phyloP scores from a whole-genome alignment of 2,797 vertebrate species.

The Ptychobarbus kaznakovi region DNA sequence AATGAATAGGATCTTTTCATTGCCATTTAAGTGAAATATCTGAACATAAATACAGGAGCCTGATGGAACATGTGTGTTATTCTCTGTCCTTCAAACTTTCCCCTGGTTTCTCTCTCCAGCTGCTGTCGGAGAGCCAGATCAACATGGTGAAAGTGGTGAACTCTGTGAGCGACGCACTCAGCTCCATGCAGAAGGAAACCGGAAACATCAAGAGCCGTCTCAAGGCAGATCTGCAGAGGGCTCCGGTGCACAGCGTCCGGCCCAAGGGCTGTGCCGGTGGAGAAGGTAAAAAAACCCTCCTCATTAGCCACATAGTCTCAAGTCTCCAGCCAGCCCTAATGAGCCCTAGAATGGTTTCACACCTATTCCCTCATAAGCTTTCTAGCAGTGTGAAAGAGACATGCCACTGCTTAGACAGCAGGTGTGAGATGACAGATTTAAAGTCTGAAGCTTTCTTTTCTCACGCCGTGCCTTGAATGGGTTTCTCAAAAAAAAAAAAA shows the following conservation, averaged over 20 bases:
- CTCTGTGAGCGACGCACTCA: slow-evolving; percentile 81
- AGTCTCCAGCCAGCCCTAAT: slow-evolving; percentile 35
- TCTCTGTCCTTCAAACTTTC: not conserved
- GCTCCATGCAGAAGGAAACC: slow-evolving; percentile 79
- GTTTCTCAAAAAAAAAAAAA: not conserved
- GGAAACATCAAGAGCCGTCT: slow-evolving; percentile 72
- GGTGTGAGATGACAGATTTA: slow-evolving; percentile 31
- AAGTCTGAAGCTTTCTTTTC: slow-evolving; percentile 36
- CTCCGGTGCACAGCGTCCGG: slow-evolving; percentile 67
- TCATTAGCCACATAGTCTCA: slow-evolving; percentile 36
- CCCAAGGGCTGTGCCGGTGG: slow-evolving; percentile 80
- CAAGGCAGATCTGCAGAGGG: slow-evolving; percentile 84
- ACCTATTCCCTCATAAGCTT: slow-evolving; percentile 25
- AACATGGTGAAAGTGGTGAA: slow-evolving; percentile 84
- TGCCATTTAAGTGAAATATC: too few relatives aligned
- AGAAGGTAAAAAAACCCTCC: slow-evolving; percentile 55
- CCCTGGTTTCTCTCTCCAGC: slow-evolving; percentile 66
- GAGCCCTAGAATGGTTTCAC: slow-evolving; percentile 37
- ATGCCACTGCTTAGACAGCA: slow-evolving; percentile 33
- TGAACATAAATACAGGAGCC: too few relatives aligned
- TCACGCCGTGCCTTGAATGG: not conserved
- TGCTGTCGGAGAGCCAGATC: slow-evolving; percentile 85
- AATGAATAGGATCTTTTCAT: too few relatives aligned
- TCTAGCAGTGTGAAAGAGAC: slow-evolving; percentile 42
- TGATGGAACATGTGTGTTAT: not conserved